Conservation (phyloP, 2,797 vertebrate species). For the Garrulus glandarius region DNA sequence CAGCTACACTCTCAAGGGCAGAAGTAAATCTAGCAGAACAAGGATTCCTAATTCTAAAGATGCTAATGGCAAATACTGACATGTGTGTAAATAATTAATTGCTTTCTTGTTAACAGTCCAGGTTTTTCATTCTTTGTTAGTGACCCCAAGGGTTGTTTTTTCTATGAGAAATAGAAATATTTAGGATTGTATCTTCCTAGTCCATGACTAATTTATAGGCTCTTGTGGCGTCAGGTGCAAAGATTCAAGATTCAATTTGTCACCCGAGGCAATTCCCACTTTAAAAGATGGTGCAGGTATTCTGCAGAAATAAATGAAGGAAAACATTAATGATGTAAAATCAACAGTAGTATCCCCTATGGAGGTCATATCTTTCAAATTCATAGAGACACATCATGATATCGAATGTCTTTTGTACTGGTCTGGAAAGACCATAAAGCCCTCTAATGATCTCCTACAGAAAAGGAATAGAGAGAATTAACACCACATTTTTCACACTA, state of each 20-base stretch:
- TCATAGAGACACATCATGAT: conserved; percentile 36
- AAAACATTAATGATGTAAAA: conserved; percentile 53
- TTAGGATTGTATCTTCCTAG: conserved; percentile 61
- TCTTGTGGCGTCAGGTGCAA: conserved; percentile 66
- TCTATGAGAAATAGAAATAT: conserved; percentile 55
- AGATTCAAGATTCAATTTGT: conserved; percentile 67
- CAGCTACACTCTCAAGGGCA: background rate
- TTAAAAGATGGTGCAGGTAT: conserved; percentile 54
- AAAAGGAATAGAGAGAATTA: background rate
- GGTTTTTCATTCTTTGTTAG: conserved; percentile 59
- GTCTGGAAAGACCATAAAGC: conserved; percentile 37
- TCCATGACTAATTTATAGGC: conserved; percentile 75
- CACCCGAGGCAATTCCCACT: conserved; percentile 60
- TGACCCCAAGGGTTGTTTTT: conserved; percentile 43
- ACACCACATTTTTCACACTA: background rate
- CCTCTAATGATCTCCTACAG: conserved; percentile 26
- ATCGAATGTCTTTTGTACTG: conserved; percentile 7
- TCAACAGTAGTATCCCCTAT: conserved; percentile 28
- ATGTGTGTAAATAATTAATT: conserved; percentile 71
- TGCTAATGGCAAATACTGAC: conserved; percentile 27
- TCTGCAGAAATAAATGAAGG: conserved; percentile 57
- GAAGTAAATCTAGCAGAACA: conserved; percentile 28
- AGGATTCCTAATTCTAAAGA: conserved; percentile 27
- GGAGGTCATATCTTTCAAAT: conserved; percentile 37
- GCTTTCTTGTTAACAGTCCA: conserved; percentile 53